Evolutionary conservation across 2,888 invertebrate species (phyloP).

Genomic region (Dasysyrphus tricinctus): DNA sequence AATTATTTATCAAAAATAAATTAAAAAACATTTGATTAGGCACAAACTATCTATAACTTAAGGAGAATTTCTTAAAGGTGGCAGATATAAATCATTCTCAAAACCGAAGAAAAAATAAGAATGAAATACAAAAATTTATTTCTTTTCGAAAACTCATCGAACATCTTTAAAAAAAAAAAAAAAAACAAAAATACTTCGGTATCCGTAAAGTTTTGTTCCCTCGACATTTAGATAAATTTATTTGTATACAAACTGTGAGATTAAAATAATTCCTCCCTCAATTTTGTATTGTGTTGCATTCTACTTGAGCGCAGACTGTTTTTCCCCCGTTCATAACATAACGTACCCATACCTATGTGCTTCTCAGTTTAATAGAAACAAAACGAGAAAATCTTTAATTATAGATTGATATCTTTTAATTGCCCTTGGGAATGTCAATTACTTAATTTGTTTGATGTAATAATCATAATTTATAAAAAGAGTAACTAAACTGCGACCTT

Average conservation of each 20-base stretch:
- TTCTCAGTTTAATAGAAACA: neutral
- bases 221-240: neutral
- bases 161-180: neutral
- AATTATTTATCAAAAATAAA: conserved; percentile 1
- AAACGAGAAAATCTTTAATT: conserved; percentile 31
- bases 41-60: neutral
- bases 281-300: neutral
- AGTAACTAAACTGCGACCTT: neutral
- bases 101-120: neutral
- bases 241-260: neutral
- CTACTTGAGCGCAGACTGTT: conserved; percentile 4
- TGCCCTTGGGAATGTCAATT: conserved; percentile 16
- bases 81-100: conserved; percentile 11
- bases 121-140: neutral
- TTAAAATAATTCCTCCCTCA: conserved; percentile 11
- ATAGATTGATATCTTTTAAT: conserved; percentile 54
- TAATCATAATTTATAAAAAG: neutral
- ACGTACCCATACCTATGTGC: neutral
- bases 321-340: neutral
- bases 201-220: neutral
- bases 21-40: conserved; percentile 2
- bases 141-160: conserved; percentile 4
- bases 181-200: neutral
- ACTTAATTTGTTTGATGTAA: conserved; percentile 19
- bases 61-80: neutral